Conservation (phyloP, 2,113 vertebrate genomes). For the Crotalus tigris region DNA sequence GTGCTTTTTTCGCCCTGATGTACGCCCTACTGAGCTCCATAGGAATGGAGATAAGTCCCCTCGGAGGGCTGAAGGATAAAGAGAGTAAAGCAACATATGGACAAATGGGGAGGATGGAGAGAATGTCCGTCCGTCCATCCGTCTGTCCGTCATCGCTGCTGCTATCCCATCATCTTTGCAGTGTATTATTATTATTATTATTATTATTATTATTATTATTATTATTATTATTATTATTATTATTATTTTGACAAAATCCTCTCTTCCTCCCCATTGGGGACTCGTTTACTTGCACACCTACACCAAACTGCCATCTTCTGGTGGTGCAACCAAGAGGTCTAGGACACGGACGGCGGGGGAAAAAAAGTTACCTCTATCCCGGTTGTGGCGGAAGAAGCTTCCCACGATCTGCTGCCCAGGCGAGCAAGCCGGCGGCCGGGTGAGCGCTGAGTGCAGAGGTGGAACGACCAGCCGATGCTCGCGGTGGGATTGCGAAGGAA, state of each 20-base stretch:
- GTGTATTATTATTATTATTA: background rate
- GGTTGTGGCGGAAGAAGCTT: background rate
- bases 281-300: conserved; percentile 58
- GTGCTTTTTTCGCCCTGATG: background rate
- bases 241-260: background rate
- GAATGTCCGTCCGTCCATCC: background rate
- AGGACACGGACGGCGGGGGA: conserved; percentile 3
- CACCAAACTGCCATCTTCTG: conserved; percentile 67
- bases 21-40: background rate
- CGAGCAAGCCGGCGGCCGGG: background rate
- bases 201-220: too few species aligned
- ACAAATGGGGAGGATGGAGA: background rate
- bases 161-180: conserved; percentile 57
- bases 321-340: background rate
- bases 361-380: conserved; percentile 45
- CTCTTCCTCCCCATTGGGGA: conserved; percentile 58
- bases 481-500: background rate
- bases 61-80: background rate
- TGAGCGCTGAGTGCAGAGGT: conserved; percentile 21
- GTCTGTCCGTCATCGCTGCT: background rate
- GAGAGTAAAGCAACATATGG: background rate
- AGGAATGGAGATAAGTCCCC: background rate
- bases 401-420: conserved; percentile 19
- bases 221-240: too few species aligned
- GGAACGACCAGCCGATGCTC: background rate